These are phyloP conservation scores for Myathropa florea DNA, from an alignment of 2,888 invertebrate genomes.

Conservation along the genomic window DNA sequence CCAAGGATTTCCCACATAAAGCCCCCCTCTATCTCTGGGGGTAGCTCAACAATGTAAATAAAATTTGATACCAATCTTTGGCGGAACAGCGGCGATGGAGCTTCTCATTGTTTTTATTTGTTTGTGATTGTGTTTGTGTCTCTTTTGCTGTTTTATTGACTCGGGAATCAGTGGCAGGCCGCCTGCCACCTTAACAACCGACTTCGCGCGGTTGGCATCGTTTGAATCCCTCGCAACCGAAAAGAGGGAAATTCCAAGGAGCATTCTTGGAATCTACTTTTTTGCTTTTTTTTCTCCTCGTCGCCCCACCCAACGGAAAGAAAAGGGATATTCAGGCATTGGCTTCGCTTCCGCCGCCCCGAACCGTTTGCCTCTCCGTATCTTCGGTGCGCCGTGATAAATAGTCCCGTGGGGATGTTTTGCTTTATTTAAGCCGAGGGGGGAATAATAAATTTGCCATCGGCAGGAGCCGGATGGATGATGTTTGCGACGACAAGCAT, in stretches of 20 bases:
- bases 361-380: slow-evolving; percentile 7
- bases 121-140: slow-evolving; percentile 34
- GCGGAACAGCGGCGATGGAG: slow-evolving; percentile 44
- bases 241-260: background rate
- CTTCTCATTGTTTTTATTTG: slow-evolving; percentile 54
- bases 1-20: slow-evolving; percentile 16
- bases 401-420: slow-evolving; percentile 50
- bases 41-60: slow-evolving; percentile 68
- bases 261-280: slow-evolving; percentile 1
- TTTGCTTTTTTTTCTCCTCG: background rate
- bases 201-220: slow-evolving; percentile 21
- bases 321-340: slow-evolving; percentile 26
- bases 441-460: slow-evolving; percentile 49
- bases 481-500: slow-evolving; percentile 20
- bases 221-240: background rate
- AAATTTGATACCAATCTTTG: slow-evolving; percentile 68
- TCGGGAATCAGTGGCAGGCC: slow-evolving; percentile 49
- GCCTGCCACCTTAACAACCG: slow-evolving; percentile 30
- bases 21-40: slow-evolving; percentile 23
- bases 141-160: slow-evolving; percentile 56
- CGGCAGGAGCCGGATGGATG: slow-evolving; percentile 21
- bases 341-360: background rate
- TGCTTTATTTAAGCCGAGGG: slow-evolving; percentile 18
- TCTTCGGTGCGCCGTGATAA: slow-evolving; percentile 40
- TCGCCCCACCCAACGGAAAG: slow-evolving; percentile 5